Evolutionary conservation across 2,113 vertebrate species (phyloP), one percentile per base, ranked within the genome.

Genomic region (Eulemur macaco): DNA sequence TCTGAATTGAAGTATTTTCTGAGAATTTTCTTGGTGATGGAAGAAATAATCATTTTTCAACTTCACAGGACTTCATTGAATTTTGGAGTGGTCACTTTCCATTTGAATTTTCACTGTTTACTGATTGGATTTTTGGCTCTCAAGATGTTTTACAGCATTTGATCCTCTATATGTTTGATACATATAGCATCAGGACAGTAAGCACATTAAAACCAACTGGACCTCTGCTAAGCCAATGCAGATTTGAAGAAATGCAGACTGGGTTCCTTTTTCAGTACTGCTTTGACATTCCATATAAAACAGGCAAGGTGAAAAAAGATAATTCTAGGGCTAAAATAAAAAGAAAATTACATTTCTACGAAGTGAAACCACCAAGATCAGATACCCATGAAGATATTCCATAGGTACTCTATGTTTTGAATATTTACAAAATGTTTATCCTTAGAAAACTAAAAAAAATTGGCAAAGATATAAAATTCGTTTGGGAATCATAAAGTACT

Each of bases 1-100:
- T 93, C 52, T 74, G 45, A 68, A 66, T 66, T 91, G 23, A 81
- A 80, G 8, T 97, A 45, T 89, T 71, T 91, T 82, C 63, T 92
- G 73, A 95, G 82, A 86, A 89, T 89, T 86, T 96, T 20, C 52
- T 86, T 91, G 52, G 14, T 94, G 50, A 23, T 74, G 11, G 60
- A 86, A 91, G 39, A 25, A 68, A 42, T 37, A 12, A 42, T 92
- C 37, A 63, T 63, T 81, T 87, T 94, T 87, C 23, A 21, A 54
- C 84, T 81, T 86, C 76, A 63, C 56, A 39, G 21, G 58, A 74
- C 60, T 93, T 86, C 39, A 23, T 31, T 76, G 34, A 92, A 7
- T 15, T 71, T 68, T 93, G n/a, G 17, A 58, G 15, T 88, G 25
- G 37, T 52, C 50, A 39, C 34, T 95, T 76, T 91, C 15, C 39